Base-by-base conservation (phyloP, 2,113 vertebrate species). In the Ciconia stormi region DNA sequence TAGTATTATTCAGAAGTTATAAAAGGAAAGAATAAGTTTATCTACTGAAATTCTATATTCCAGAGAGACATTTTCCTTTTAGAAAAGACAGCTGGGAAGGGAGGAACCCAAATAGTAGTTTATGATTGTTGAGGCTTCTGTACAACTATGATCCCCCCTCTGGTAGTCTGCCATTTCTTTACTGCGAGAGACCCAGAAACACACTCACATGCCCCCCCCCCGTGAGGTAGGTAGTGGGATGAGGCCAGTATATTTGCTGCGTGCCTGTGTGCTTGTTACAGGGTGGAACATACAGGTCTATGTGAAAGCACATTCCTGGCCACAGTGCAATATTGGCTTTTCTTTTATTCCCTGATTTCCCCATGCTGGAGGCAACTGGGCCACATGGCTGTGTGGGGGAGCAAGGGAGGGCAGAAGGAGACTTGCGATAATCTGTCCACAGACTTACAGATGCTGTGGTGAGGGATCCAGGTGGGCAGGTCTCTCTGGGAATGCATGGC, bases 341-440 rank as follows among this genome's bases (percentile, higher is more conserved):
- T 49, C n/a, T 79, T 78, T 70, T 42, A 26, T 66, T 61, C 52
- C 46, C 12, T 1, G 2, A 20, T 76, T 92, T 83, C 29, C 21
- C 3, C 21, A 0, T 55, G 27, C 29, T 1, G 1, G 46, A 61
- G 82, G 50, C 50, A 63, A 2, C 20, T 55, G 74, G 19, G 19
- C 26, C 23, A 10, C 0, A 0, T 21, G 34, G 14, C 4, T 78
- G 8, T 29, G 32, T 40, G 13, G 7, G 10, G 11, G 17, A 69
- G 32, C 49, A 47, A 67, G 52, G 52, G 34, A 80, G 26, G 10
- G 23, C 8, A 70, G 46, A 36, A 52, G 21, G 36, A 30, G 27
- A 15, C 25, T 26, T 63, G 23, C 0, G 16, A 11, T 86, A 25
- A 74, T 55, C 52, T 67, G 47, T 55, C 8, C 18, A 20, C 11